These are phyloP conservation scores for Callorhinus ursinus DNA, from an alignment of 2,113 vertebrate species.

Conservation along the genomic window DNA sequence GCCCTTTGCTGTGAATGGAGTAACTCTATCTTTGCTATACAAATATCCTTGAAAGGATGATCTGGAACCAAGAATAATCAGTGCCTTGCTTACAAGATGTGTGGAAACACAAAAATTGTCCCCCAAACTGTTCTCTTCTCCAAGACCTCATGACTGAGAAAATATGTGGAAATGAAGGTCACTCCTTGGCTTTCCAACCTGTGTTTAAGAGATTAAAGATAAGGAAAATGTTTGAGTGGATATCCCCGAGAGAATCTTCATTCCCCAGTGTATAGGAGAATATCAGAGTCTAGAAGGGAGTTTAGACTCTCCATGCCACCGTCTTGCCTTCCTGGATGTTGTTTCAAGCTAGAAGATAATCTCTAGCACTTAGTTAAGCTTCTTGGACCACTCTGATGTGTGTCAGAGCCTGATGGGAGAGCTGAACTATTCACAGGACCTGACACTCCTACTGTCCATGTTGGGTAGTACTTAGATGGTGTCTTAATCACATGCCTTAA, in stretches of 20 bases:
- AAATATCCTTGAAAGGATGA: background rate
- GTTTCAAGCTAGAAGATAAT: background rate
- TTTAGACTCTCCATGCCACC: background rate
- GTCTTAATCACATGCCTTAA: background rate
- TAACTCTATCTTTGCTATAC: background rate
- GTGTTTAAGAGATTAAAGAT: background rate
- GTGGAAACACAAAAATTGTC: background rate
- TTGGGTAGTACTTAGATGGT: background rate
- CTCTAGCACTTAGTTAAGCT: background rate
- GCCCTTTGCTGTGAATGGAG: background rate
- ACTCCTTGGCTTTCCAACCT: background rate
- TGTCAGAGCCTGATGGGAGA: background rate
- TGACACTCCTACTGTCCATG: background rate
- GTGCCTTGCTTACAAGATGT: background rate
- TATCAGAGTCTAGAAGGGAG: background rate
- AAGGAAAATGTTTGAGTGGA: background rate
- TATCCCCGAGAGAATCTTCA: background rate
- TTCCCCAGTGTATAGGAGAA: background rate
- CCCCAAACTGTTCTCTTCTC: background rate
- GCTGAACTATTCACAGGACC: background rate
- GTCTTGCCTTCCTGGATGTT: background rate
- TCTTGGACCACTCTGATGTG: background rate
- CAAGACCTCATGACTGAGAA: background rate
- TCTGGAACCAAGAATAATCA: background rate
- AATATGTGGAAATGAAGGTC: background rate